Evolutionary conservation across 2,888 invertebrate genomes (phyloP), one percentile per base, ranked within the genome.

Genomic region (Pandemis cinnamomeana): DNA sequence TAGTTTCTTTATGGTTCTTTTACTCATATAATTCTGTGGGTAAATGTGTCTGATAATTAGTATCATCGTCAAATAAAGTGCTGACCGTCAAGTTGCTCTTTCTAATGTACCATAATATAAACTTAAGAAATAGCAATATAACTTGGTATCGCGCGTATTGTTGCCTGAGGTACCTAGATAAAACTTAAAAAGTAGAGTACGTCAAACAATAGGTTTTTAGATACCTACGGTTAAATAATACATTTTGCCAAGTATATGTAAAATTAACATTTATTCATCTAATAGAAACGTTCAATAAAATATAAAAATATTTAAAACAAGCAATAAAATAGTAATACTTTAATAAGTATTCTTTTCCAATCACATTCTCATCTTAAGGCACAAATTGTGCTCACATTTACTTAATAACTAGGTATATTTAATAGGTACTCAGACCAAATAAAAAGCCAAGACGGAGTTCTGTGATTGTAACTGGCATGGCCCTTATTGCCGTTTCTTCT

Each of bases 251-350:
- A 53, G 15, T 6, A 4, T 13, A 20, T 15, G 7, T 8, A 55
- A 46, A 55, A 15, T 11, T 46, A 72, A 67, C 51, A 72, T 67
- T 72, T 72, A 67, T 67, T 64, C 5, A 15, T 48, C 0, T 36
- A 61, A 60, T 42, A 27, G 20, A 55, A 73, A 73, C 69, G n/a
- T 13, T 5, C 69, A n/a, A 73, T 73, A 73, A 73, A 70, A 70
- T 73, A 70, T 66, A 8, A 27, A 20, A 64, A 62, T 36, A 53
- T 44, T 68, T 48, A 68, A 46, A 72, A 72, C 58, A 41, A 53
- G 36, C 41, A 27, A 62, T 53, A 72, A 27, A 62, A n/a, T 7
- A 53, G 5, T 36, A 55, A 60, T 41, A 41, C 48, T 48, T 67
- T 48, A 44, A 46, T 62, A 64, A 53, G 11, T 55, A 51, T 67